These are phyloP conservation scores for Austrolebias charrua DNA, from an alignment of 2,797 vertebrate genomes.

Conservation along the genomic window DNA sequence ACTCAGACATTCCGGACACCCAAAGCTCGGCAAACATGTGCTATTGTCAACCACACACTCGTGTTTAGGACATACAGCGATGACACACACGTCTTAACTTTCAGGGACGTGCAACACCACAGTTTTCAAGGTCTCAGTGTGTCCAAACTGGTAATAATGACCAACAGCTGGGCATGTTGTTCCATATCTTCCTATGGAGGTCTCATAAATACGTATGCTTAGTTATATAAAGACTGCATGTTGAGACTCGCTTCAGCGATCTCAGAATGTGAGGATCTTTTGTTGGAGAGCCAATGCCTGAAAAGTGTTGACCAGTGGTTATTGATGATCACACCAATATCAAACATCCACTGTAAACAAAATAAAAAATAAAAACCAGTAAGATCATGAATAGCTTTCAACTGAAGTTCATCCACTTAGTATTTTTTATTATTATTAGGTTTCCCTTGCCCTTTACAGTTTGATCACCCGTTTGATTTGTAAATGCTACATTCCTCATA, in stretches of 20 bases:
- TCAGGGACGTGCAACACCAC: conserved; percentile 65
- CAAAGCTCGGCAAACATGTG: conserved; percentile 16
- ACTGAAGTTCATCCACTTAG: not conserved
- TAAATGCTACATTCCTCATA: conserved; percentile 23
- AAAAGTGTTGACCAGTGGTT: conserved; percentile 16
- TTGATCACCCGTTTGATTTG: not conserved
- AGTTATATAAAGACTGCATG: conserved; percentile 71
- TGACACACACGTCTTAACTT: conserved; percentile 35
- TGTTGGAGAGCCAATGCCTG: conserved; percentile 29
- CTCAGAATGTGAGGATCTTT: conserved; percentile 55
- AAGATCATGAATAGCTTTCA: not conserved
- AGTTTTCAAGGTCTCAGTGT: conserved; percentile 54
- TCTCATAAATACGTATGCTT: conserved; percentile 34
- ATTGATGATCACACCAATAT: conserved; percentile 4
- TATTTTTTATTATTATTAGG: too few relatives aligned
- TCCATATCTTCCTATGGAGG: conserved; percentile 44
- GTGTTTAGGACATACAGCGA: conserved; percentile 12
- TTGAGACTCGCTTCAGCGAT: conserved; percentile 55
- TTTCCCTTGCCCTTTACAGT: conserved; percentile 7
- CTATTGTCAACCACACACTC: conserved; percentile 19
- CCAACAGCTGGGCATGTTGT: conserved; percentile 75
- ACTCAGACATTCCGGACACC: conserved; percentile 15
- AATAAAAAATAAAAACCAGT: not conserved
- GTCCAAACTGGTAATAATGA: conserved; percentile 71
- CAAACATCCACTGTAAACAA: not conserved